Evolutionary conservation across 2,888 invertebrate species (phyloP), one percentile per base, ranked within the genome.

Genomic region (Ganaspis brasiliensis): DNA sequence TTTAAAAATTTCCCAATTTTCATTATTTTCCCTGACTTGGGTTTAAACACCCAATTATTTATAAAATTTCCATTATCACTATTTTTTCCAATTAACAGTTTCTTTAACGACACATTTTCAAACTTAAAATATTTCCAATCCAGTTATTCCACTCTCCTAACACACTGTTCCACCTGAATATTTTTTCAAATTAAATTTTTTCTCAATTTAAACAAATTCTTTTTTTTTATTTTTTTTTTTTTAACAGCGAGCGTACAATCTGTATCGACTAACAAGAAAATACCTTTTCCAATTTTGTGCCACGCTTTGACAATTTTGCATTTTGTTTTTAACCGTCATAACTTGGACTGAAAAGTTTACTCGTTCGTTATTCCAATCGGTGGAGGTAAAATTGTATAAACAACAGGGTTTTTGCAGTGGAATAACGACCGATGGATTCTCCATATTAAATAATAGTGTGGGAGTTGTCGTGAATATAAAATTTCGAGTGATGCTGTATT

Each of bases 401-500:
- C 74, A 77, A 72, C 71, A 74, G 56, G 61, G 52, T 45, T 72
- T 70, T 71, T 31, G 73, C 72, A 79, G 75, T 73, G 71, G 80
- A 67, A 59, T 79, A 81, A 81, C 76, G 67, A 74, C 77, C 55
- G 71, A 26, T 56, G 73, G 74, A 80, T 78, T 59, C 63, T 76
- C 63, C 76, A 75, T 74, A 72, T 72, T 72, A 37, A 52, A 71
- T 71, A 71, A 71, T 52, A 16, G 52, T 45, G 49, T 49, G 52
- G 31, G 19, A 72, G 55, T 59, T 72, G 26, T 49, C 45, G 72
- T 76, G 76, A 72, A 76, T 80, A 78, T 80, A 74, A 74, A 37
- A 74, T 76, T 52, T 57, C 37, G 57, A 37, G 61, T 67, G 72
- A 79, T 78, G 76, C 75, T 75, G 79, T 77, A 80, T 78, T 80